Evolutionary conservation across 2,113 vertebrate genomes (phyloP), one percentile per base, ranked within the genome.

Genomic region (Pelecanus crispus): DNA sequence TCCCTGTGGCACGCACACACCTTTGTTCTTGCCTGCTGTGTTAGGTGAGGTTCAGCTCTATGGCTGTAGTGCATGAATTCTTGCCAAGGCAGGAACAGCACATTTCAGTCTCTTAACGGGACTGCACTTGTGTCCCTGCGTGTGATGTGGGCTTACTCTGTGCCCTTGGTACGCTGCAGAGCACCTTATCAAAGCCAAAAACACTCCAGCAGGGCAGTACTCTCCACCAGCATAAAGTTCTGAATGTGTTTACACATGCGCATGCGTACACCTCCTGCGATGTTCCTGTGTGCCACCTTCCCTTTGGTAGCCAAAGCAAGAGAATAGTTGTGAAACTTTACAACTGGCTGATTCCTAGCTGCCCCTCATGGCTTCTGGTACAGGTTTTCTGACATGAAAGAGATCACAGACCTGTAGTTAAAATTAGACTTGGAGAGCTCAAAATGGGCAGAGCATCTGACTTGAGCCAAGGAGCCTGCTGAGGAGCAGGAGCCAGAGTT

Each of bases 341-440:
- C 44, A 44, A 4, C 26, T 81, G 80, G 21, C 50, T 86, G 67
- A 40, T 87, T 83, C 55, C 42, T 62, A 45, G 34, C 44, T 93
- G 77, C 17, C 44, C 19, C 47, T 95, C 32, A 84, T 83, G 65
- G 66, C 56, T 86, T 63, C 82, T 83, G 34, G 32, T 74, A 49
- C 17, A 38, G 73, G n/a, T 63, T 88, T 94, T 68, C 84, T 84
- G 17, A 85, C 47, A 29, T 47, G 73, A 81, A 93, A 92, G 78
- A 68, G 32, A 55, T 81, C 29, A 67, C 24, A 81, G 78, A 83
- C 21, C 38, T 32, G 6, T 40, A 66, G 74, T 62, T 86, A 81
- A 95, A 97, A 92, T 90, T 81, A 96, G 42, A 53, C 49, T 86
- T 92, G 45, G 74, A 90, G 65, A 86, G 55, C 45, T 91, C n/a